Base-by-base conservation (phyloP, 2,113 vertebrate species). In the Aspiorhynchus laticeps region DNA sequence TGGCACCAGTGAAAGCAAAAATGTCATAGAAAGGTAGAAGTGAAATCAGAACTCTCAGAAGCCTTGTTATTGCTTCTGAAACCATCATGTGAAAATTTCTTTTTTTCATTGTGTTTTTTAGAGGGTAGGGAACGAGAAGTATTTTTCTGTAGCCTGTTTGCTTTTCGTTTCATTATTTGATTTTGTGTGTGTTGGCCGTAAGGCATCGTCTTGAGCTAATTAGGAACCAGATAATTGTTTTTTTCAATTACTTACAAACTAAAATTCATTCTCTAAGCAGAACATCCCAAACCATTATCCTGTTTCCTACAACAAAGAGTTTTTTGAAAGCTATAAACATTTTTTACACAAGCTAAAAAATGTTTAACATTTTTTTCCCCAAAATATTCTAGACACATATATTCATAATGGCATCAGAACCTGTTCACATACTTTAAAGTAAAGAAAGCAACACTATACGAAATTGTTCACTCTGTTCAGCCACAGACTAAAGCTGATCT, bases 11-110 rank as follows among this genome's bases (percentile, higher is more conserved):
- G 36, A 74, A 74, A 38, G 36, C 36, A 73, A 38, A 41, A 24
- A 24, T 73, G 4, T 7, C 10, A 74, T 41, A 73, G 71, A 46
- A 31, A 80, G 33, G 15, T 36, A 80, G 78, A 80, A 80, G 78
- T 63, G 56, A 80, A 80, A 63, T 26, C 33, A 41, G 11, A 36
- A 79, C 78, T 12, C 15, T 36, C 1, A 0, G 7, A 7, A 73
- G 19, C 9, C 9, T 38, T 21, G 17, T 38, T 41, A 2, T 41
- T 41, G 33, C 11, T 41, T 74, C 36, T 41, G 71, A 41, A 74
- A 41, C 71, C 11, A 11, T 41, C 71, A 74, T 41, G 19, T 41
- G 36, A 73, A 24, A 21, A 10, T 73, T 41, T 24, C 1, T 73
- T 38, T 36, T 73, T 38, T 73, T 73, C 0, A 9, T 71, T 36